phyloP scores from a whole-genome alignment of 2,797 vertebrate genomes.

The Channallabes apus region DNA sequence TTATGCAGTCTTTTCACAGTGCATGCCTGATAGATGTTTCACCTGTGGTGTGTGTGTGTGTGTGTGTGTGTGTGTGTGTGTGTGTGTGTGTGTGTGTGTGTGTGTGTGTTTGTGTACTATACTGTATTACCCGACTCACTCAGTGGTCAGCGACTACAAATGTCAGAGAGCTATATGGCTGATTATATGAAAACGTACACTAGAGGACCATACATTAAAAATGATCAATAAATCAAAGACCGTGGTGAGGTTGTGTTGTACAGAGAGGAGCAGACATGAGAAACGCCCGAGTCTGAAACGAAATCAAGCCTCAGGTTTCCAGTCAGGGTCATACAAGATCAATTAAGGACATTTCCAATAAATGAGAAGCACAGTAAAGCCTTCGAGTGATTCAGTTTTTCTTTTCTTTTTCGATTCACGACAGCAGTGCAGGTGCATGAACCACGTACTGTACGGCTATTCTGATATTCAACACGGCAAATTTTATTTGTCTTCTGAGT shows the following conservation, averaged over 20 bases:
- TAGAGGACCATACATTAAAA: neutral
- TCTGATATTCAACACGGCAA: neutral
- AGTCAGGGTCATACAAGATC: neutral
- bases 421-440: neutral
- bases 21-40: neutral
- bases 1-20: neutral
- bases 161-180: constrained; percentile 32
- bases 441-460: too few species aligned
- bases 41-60: neutral
- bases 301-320: constrained; percentile 11
- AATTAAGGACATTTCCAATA: neutral
- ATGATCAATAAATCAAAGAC: constrained; percentile 10
- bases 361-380: constrained; percentile 5
- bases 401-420: neutral
- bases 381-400: neutral
- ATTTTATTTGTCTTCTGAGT: neutral
- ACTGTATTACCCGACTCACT: constrained; percentile 20
- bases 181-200: neutral
- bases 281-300: neutral
- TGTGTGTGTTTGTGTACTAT: neutral
- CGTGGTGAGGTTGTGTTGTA: neutral
- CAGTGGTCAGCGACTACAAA: constrained; percentile 30
- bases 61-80: neutral
- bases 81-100: too few species aligned
- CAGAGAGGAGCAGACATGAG: neutral